A percentile compares a stretch with the other conserved stretches of the same genome.
Conservation (phyloP, 2,888 invertebrate genomes). For the Tryphoninae sp. region DNA sequence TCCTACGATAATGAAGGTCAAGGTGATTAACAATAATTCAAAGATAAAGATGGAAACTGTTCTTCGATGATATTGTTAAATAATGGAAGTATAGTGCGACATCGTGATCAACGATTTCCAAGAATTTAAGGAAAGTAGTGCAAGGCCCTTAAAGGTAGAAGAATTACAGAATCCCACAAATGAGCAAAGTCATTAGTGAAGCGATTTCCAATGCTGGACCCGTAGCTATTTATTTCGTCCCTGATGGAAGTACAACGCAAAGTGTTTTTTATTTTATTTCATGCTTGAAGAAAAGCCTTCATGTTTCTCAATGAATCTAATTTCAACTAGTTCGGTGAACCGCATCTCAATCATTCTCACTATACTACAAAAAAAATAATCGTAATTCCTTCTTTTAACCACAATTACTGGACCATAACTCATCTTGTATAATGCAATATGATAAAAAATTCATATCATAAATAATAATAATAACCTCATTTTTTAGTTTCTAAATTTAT, state of each 20-base stretch:
- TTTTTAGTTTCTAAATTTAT: too few relatives aligned
- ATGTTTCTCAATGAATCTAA: background rate
- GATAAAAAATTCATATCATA: too few relatives aligned
- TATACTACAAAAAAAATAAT: background rate
- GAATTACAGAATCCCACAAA: background rate
- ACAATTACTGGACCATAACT: too few relatives aligned
- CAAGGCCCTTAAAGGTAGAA: constrained; percentile 2
- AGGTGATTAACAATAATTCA: background rate
- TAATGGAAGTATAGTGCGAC: too few relatives aligned
- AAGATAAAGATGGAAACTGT: background rate
- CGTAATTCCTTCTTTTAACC: background rate
- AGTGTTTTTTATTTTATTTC: background rate
- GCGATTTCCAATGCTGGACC: constrained; percentile 4
- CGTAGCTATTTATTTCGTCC: background rate
- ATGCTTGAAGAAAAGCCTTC: background rate
- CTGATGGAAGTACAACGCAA: background rate
- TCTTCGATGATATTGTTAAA: background rate
- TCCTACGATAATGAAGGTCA: background rate
- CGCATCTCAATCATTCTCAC: background rate
- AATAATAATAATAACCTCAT: too few relatives aligned
- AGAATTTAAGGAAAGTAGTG: background rate
- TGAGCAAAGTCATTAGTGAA: background rate
- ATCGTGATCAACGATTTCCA: too few relatives aligned
- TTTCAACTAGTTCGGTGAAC: background rate
- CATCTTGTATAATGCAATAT: too few relatives aligned